Evolutionary conservation across 2,113 vertebrate genomes (phyloP).

Genomic region (Tursiops truncatus): DNA sequence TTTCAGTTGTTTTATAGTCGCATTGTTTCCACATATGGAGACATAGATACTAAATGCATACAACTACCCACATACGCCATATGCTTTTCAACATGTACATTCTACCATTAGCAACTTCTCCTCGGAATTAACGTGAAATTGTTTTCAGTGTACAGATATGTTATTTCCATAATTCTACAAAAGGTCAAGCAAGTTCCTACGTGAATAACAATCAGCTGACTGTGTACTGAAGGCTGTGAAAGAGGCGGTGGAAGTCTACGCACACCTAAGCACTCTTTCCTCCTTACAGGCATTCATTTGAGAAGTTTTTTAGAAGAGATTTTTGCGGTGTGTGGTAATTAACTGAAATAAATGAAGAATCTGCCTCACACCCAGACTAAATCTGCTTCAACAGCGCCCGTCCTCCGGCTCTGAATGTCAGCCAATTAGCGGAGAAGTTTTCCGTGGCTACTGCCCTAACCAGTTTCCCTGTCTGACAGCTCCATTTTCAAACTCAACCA

Average conservation of each 20-base stretch:
- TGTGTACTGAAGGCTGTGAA: neutral
- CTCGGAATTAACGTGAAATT: neutral
- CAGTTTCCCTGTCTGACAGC: conserved; percentile 47
- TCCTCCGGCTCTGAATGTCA: conserved; percentile 62
- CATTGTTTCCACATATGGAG: conserved; percentile 14
- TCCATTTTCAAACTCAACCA: conserved; percentile 42
- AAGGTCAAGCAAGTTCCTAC: conserved; percentile 37
- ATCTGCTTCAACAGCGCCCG: conserved; percentile 68
- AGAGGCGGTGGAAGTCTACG: neutral
- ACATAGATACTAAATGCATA: neutral
- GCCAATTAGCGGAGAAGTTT: conserved; percentile 67
- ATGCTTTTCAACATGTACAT: neutral
- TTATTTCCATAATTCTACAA: neutral
- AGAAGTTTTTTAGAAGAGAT: conserved; percentile 33
- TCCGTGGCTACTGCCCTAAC: conserved; percentile 37
- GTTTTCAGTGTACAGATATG: neutral
- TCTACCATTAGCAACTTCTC: neutral
- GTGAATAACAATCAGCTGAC: conserved; percentile 4
- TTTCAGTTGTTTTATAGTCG: conserved; percentile 45
- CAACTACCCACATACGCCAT: neutral
- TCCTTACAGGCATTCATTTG: conserved; percentile 40
- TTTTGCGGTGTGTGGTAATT: conserved; percentile 70
- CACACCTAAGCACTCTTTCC: conserved; percentile 41
- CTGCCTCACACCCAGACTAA: conserved; percentile 60
- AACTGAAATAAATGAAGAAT: conserved; percentile 75